phyloP scores from a whole-genome alignment of 2,888 invertebrate species.

The Amphipoea oculea region DNA sequence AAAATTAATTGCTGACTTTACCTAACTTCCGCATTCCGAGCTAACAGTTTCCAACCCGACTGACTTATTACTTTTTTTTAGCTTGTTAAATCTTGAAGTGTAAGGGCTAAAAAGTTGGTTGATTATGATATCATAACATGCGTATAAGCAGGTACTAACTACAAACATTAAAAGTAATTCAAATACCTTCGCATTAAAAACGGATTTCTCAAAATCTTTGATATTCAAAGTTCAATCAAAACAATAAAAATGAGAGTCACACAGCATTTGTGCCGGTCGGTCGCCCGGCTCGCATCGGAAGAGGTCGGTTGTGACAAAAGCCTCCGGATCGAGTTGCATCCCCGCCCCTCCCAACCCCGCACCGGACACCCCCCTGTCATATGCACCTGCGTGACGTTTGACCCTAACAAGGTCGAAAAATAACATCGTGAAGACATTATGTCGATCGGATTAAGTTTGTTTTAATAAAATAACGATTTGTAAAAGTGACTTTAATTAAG shows the following conservation, averaged over 20 bases:
- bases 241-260: slow-evolving; percentile 71
- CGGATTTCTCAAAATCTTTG: not conserved
- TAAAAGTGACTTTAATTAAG: slow-evolving; percentile 32
- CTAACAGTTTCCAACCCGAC: not conserved
- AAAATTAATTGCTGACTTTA: slow-evolving; percentile 34
- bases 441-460: slow-evolving; percentile 42
- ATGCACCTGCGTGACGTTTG: slow-evolving; percentile 65
- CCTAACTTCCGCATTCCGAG: slow-evolving; percentile 16
- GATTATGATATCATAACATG: not conserved
- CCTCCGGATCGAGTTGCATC: slow-evolving; percentile 75
- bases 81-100: not conserved
- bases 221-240: slow-evolving; percentile 60
- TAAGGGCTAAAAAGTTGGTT: not conserved
- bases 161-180: not conserved
- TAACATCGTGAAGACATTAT: slow-evolving; percentile 49
- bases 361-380: slow-evolving; percentile 29
- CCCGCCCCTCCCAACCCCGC: slow-evolving; percentile 43
- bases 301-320: slow-evolving; percentile 77
- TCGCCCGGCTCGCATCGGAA: slow-evolving; percentile 62
- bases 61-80: not conserved
- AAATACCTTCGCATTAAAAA: not conserved
- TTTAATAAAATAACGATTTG: slow-evolving; percentile 47
- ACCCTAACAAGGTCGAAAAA: slow-evolving; percentile 70
- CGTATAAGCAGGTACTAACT: not conserved
- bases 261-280: slow-evolving; percentile 76